These are phyloP conservation scores for Vannuccia rotundouncinata DNA, from an alignment of 2,888 invertebrate genomes.

Conservation along the genomic window DNA sequence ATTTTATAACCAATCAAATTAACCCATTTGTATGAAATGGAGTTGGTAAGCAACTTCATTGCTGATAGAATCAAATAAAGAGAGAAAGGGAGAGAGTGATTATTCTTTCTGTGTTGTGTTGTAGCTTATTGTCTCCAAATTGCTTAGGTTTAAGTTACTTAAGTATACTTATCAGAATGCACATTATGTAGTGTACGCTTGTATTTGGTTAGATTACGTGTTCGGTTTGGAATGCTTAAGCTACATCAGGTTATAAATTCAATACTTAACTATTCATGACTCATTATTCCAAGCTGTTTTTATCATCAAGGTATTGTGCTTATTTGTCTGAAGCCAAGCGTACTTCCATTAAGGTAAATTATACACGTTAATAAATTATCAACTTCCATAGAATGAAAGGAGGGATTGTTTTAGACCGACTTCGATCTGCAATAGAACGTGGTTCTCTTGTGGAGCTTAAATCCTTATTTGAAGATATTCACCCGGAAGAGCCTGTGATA, in stretches of 20 bases:
- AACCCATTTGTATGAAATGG: no score
- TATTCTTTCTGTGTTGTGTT: no score
- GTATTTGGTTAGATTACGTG: neutral
- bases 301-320: neutral
- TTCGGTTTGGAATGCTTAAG: neutral
- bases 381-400: no score
- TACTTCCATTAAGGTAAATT: neutral
- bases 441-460: neutral
- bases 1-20: no score
- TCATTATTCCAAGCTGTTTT: neutral
- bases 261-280: neutral
- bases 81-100: neutral
- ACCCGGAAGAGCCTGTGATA: slow-evolving; percentile 2
- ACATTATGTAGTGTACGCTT: neutral
- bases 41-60: no score
- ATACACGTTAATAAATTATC: no score
- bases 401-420: neutral
- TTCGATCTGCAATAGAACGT: neutral
- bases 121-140: no score
- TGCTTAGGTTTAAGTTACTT: neutral
- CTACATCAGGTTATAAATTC: neutral
- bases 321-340: neutral
- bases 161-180: neutral
- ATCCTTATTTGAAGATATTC: neutral
- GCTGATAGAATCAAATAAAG: neutral